These are phyloP conservation scores for Andinoacara biseriatus DNA, from an alignment of 2,113 vertebrate genomes.

Conservation along the genomic window DNA sequence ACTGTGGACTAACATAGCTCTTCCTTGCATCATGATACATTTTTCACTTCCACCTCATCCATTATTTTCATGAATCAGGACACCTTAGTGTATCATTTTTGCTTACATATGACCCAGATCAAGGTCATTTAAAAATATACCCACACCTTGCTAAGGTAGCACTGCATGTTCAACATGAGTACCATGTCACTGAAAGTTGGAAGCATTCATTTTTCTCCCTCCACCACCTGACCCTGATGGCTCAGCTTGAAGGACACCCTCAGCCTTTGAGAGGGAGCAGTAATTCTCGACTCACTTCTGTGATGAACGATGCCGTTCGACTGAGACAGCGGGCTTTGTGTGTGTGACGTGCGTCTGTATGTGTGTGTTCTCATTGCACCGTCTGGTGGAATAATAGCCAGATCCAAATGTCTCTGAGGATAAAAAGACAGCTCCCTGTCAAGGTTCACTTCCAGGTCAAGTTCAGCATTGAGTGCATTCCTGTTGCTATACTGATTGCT, in stretches of 20 bases:
- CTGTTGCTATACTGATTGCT: not conserved
- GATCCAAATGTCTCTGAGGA: conserved; percentile 17
- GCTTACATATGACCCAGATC: conserved; percentile 14
- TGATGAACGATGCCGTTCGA: conserved; percentile 64
- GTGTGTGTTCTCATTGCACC: conserved; percentile 29
- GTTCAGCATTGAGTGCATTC: conserved; percentile 1
- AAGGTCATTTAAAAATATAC: conserved; percentile 40
- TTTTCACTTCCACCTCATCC: not conserved
- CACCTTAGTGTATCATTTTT: conserved; percentile 25
- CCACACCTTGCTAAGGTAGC: not conserved
- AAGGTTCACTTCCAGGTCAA: conserved; percentile 53
- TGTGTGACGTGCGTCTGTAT: conserved; percentile 22
- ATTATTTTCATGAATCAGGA: conserved; percentile 17
- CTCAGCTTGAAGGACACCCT: conserved; percentile 67
- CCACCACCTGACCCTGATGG: conserved; percentile 31
- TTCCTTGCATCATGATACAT: not conserved
- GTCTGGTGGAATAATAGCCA: conserved; percentile 42
- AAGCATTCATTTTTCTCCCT: conserved; percentile 37
- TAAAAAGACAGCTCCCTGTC: conserved; percentile 21
- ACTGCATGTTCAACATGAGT: conserved; percentile 42
- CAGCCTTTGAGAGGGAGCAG: conserved; percentile 47
- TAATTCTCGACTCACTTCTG: conserved; percentile 52
- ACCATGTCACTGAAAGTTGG: conserved; percentile 34
- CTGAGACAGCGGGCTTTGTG: conserved; percentile 31
- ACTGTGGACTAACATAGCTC: not conserved